Evolutionary conservation across 2,797 vertebrate genomes (phyloP), one percentile per base, ranked within the genome.

Genomic region (Odontamblyopus rebecca): DNA sequence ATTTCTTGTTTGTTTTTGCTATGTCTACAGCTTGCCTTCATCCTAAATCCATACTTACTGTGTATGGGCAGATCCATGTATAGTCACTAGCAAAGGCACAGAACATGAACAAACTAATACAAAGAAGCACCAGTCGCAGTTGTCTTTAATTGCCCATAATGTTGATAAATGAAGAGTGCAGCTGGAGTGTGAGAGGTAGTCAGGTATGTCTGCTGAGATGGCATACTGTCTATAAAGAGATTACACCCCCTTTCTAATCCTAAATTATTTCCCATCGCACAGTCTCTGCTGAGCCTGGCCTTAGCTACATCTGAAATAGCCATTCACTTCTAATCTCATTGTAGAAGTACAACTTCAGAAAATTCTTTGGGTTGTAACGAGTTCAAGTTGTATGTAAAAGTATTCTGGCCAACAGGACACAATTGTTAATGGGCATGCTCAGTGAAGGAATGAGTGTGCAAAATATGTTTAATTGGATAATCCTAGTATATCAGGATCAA

Each of bases 141-240:
- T 60, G 71, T 75, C 71, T 82, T 62, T 80, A 60, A 67, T 53
- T 59, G 59, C 81, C 81, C 79, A 88, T 88, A 59, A 66, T 78
- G 41, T 56, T 79, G 60, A 73, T 67, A 70, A 76, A 75, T 72
- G 71, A 72, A 72, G 73, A 78, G 68, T 4, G 48, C 68, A 5
- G 71, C 72, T 82, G 74, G 67, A 51, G 68, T 69, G 64, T 81
- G 82, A 83, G 81, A 82, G 82, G 79, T 79, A 86, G 84, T 79
- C 83, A 89, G 87, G 87, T 88, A 76, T 90, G 89, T 89, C 88
- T 92, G 96, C 96, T 98, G 96, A 97, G 93, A 92, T 88, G 89
- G 94, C 95, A 97, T 87, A 95, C 92, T 93, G 91, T 92, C 90
- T 89, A 94, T 96, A 96, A 99, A 96, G 95, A 96, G 96, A 97